Base-by-base conservation (phyloP, 1,140 invertebrate species). In the Temnothorax curvispinosus region DNA sequence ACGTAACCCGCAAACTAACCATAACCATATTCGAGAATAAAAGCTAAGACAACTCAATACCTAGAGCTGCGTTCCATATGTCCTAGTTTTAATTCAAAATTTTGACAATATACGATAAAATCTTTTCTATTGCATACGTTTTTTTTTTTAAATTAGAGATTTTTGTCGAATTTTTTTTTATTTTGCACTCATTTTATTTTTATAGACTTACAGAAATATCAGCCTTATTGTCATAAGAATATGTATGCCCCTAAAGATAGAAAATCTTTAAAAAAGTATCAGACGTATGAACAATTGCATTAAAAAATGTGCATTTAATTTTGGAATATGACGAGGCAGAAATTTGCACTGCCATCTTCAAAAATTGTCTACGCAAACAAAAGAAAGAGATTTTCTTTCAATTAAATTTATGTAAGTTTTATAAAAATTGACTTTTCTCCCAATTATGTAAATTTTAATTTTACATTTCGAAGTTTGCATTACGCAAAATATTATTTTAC, bases 311-410 rank as follows among this genome's bases (percentile, higher is more conserved):
- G n/a, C 13, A 8, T 4, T 52, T 72, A 72, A 72, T 69, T 32
- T 69, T 72, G 3, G 21, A 21, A 27, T 64, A 64, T 18, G 0
- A 64, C 18, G 38, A 38, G 35, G 7, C 35, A 41, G 4, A 41
- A 41, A 27, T 52, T 64, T 75, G 75, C 6, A 35, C 11, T 38
- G 67, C 65, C 58, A 81, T 75, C 78, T 74, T 5, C 11, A 67
- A 87, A 74, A 47, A 60, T 88, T 58, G 18, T 21, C n/a, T n/a
- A 58, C 1, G 11, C 9, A 58, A 75, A 38, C 18, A 58, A 75
- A 38, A 78, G 64, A 74, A 41, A 27, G 11, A 38, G 18, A n/a
- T 18, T n/a, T 72, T 35, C 27, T 52, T 52, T 71, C 32, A 7
- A 15, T 50, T 15, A 52, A 74, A 27, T 41, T 7, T 72, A 32